phyloP scores from a whole-genome alignment of 2,113 vertebrate species.

The Monopterus albus region DNA sequence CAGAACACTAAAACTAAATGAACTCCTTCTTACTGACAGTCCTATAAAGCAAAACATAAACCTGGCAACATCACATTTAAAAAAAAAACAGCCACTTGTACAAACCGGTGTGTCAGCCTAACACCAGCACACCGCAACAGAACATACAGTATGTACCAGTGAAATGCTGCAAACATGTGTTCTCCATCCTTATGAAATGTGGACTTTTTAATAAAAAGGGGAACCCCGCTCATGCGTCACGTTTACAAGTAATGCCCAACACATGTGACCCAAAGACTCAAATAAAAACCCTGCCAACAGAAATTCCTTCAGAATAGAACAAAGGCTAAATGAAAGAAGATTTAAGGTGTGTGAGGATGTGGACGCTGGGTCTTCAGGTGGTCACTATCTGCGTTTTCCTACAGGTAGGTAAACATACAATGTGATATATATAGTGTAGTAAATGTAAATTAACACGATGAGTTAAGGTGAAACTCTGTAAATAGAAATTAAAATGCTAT shows the following conservation, averaged over 20 bases:
- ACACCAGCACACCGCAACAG: not conserved
- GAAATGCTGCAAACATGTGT: not conserved
- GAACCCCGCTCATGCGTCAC: slow-evolving; percentile 25
- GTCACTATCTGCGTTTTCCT: slow-evolving; percentile 41
- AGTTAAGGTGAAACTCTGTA: too few relatives aligned
- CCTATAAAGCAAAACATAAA: too few relatives aligned
- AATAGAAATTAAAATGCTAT: too few relatives aligned
- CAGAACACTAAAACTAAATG: too few relatives aligned
- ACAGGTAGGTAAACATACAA: slow-evolving; percentile 41
- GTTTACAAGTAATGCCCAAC: slow-evolving; percentile 12
- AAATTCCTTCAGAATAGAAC: too few relatives aligned
- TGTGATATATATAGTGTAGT: not conserved
- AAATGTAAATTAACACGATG: not conserved
- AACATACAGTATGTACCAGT: not conserved
- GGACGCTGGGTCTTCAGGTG: slow-evolving; percentile 36
- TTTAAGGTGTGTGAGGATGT: too few relatives aligned
- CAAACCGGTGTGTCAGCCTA: not conserved
- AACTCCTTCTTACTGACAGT: too few relatives aligned
- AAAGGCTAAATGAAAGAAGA: too few relatives aligned
- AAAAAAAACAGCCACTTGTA: not conserved
- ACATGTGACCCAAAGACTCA: slow-evolving; percentile 12
- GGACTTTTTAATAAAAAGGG: slow-evolving; percentile 32
- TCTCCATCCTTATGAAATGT: slow-evolving; percentile 51
- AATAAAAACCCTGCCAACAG: slow-evolving; percentile 36
- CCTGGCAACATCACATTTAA: not conserved